Percentiles rank a stretch among this genome's conserved stretches.
Evolutionary conservation across 1,140 invertebrate species (phyloP).

Genomic region (Phymastichus coffea): DNA sequence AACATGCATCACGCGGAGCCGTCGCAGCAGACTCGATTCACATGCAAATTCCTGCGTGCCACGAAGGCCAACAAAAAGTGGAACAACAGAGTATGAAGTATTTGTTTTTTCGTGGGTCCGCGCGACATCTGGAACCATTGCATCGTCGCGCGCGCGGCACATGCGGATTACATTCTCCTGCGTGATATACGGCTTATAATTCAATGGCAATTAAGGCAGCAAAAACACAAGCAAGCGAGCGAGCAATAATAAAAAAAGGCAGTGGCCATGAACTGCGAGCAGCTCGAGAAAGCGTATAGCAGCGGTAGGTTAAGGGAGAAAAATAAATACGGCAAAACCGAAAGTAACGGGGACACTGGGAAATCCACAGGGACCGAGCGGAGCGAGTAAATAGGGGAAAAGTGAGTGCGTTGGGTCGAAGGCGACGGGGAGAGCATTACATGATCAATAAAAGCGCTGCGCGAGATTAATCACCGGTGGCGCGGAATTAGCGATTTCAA

Average conservation of each 20-base stretch:
- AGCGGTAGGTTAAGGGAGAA: background rate
- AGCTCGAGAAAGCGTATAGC: background rate
- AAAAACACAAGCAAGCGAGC: background rate
- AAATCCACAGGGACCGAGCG: background rate
- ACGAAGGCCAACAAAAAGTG: background rate
- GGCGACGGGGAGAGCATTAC: background rate
- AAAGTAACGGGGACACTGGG: background rate
- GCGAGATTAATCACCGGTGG: slow-evolving; percentile 23
- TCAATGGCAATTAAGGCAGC: background rate
- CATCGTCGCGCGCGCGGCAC: too few relatives aligned
- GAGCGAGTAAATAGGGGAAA: slow-evolving; percentile 25
- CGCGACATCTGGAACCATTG: background rate
- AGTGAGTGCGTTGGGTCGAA: slow-evolving; percentile 22
- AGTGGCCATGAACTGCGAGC: background rate
- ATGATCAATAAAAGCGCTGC: slow-evolving; percentile 22
- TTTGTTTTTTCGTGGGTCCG: too few relatives aligned
- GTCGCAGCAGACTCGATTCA: too few relatives aligned
- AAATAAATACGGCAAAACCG: slow-evolving; percentile 4
- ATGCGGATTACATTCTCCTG: too few relatives aligned
- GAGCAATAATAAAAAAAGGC: background rate
- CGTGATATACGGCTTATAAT: background rate
- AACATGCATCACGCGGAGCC: too few relatives aligned
- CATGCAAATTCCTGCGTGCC: slow-evolving; percentile 1
- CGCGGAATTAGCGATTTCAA: slow-evolving; percentile 25
- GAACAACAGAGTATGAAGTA: too few relatives aligned